These are phyloP conservation scores for Botia almorhae DNA, from an alignment of 2,797 vertebrate species.

Conservation along the genomic window DNA sequence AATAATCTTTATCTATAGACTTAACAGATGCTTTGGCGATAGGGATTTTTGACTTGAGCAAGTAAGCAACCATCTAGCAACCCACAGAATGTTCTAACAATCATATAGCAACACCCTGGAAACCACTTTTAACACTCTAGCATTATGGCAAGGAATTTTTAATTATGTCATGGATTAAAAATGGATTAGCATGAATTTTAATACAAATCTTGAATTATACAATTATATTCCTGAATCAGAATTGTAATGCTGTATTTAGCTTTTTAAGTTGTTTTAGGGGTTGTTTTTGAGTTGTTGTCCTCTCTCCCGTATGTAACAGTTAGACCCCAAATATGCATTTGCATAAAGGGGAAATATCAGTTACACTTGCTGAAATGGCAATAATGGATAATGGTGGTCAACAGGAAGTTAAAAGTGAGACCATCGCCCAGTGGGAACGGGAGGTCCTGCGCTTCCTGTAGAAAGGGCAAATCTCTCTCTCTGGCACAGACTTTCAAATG, in stretches of 20 bases:
- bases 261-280: neutral
- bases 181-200: too few species aligned
- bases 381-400: constrained; percentile 6
- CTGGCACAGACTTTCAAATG: constrained; percentile 36
- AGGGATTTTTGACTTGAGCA: too few species aligned
- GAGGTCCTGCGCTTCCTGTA: constrained; percentile 34
- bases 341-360: constrained; percentile 9
- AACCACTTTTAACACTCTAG: too few species aligned
- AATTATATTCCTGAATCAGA: neutral
- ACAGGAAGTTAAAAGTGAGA: constrained; percentile 39
- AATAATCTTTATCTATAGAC: too few species aligned
- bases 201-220: neutral
- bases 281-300: neutral
- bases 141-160: too few species aligned
- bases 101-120: neutral
- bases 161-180: too few species aligned
- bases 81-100: neutral
- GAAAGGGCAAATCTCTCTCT: constrained; percentile 30
- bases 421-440: constrained; percentile 15
- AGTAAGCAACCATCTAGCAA: neutral
- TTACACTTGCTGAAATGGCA: neutral
- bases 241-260: neutral
- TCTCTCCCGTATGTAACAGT: neutral
- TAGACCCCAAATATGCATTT: neutral
- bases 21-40: neutral